These are phyloP conservation scores for Hylia prasina DNA, from an alignment of 2,113 vertebrate species.

Conservation along the genomic window DNA sequence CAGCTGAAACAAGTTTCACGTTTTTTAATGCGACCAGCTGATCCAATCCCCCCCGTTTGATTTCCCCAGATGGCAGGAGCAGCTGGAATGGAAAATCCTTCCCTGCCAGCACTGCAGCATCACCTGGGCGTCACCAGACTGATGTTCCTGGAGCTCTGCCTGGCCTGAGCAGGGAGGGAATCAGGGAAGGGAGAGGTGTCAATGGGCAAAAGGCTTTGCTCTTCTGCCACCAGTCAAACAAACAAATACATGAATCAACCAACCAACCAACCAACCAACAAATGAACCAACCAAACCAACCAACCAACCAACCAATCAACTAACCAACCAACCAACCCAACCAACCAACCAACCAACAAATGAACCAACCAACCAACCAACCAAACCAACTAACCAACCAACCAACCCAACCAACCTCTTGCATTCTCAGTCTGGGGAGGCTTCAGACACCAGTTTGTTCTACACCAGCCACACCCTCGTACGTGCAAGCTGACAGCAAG, in stretches of 20 bases:
- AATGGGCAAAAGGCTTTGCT: fast-evolving
- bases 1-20: constrained; percentile 43
- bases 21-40: constrained; percentile 48
- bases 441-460: not conserved
- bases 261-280: no score
- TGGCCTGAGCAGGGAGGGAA: fast-evolving
- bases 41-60: constrained; percentile 18
- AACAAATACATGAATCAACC: no score
- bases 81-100: constrained; percentile 56
- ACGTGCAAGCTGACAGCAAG: not conserved
- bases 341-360: no score
- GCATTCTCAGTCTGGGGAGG: not conserved
- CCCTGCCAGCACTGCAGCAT: not conserved
- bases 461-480: fast-evolving
- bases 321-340: no score
- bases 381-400: not conserved
- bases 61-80: constrained; percentile 64
- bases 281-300: no score
- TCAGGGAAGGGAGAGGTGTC: fast-evolving
- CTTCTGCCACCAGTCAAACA: not conserved
- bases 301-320: no score
- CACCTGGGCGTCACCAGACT: not conserved
- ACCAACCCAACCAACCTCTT: not conserved
- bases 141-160: fast-evolving
- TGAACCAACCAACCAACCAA: no score